Evolutionary conservation across 92 coral and sea anemone genomes (phyloP), one percentile per base, ranked within the genome.

Genomic region (Phymanthus crucifer): DNA sequence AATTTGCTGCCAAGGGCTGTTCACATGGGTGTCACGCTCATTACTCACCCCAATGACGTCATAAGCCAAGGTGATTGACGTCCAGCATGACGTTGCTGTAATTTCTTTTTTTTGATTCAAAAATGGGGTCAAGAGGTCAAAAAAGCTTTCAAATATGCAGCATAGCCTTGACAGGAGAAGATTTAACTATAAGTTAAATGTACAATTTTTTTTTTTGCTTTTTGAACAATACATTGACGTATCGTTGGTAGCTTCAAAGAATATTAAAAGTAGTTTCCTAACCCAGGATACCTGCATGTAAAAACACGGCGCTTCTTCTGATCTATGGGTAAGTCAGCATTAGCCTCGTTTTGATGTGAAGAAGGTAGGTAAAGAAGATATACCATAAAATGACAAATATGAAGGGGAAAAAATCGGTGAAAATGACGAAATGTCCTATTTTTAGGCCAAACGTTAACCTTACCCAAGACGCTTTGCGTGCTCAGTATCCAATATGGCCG

Each of bases 351-450:
- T 54, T 2, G 64, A 19, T 54, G 23, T 54, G 23, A 7, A 54
- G 64, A 19, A 3, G 27, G 19, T 19, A 14, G 18, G 18, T 50
- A 3, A 14, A 21, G 10, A 50, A 50, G 0, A 50, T 50, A 0
- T 70, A 13, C n/a, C n/a, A 38, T 1, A 72, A 36, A 21, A 37
- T 40, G 0, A 26, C 54, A 40, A 38, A 72, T 32, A n/a, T n/a
- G n/a, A n/a, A n/a, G n/a, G n/a, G n/a, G 11, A 64, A 32, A 5
- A 24, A 32, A 24, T 6, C 1, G 6, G 0, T 4, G 37, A 70
- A 2, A 36, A 70, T 74, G 78, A 74, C 67, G 38, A 45, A 46
- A 74, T 66, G 61, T 32, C 57, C 50, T 75, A 75, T 75, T 75
- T 75, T 75, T 33, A 32, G 54, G 26, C 40, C 3, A 3, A 38